Evolutionary conservation across 2,113 vertebrate genomes (phyloP), one percentile per base, ranked within the genome.

Genomic region (Stictonetta naevosa): DNA sequence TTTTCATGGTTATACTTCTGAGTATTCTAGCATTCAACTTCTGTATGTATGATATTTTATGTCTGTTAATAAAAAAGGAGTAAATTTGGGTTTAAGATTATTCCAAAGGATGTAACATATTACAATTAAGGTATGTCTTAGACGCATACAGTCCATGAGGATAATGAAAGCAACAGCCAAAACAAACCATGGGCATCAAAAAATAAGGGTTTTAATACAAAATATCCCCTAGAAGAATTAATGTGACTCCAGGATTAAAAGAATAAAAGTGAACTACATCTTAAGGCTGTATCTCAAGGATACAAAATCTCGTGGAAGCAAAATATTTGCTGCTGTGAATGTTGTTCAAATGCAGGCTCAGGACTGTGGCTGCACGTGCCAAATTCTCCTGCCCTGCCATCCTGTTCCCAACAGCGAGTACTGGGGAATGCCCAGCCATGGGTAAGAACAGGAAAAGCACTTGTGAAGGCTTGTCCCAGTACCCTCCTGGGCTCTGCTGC

Each of bases 151-250:
- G 88, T 71, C 86, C 21, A 33, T 60, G n/a, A 77, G 26, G 44
- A 83, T 90, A 89, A 83, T 85, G 75, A 88, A 83, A 88, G 46
- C 63, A 94, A 86, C 46, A 50, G 60, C 64, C 62, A 80, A 88
- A 92, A 63, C 1, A 3, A 86, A 36, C 52, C 56, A 42, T 0
- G 25, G 82, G 53, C 60, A 62, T 7, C 5, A 71, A 69, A 75
- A 86, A 66, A 26, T 36, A 20, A 16, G 36, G n/a, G 6, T 80
- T 93, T 93, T 94, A 92, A 77, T 92, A 89, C 40, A 62, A 85
- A 94, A 76, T 85, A 72, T 94, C 78, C 77, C 38, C 74, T 76
- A 90, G 89, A 95, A 93, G 93, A 95, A 91, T 96, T 92, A 80
- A 94, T 55, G 55, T 86, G 64, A 36, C 68, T 90, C 75, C 75